Evolutionary conservation across 2,797 vertebrate species (phyloP).

Genomic region (Macropodus opercularis): DNA sequence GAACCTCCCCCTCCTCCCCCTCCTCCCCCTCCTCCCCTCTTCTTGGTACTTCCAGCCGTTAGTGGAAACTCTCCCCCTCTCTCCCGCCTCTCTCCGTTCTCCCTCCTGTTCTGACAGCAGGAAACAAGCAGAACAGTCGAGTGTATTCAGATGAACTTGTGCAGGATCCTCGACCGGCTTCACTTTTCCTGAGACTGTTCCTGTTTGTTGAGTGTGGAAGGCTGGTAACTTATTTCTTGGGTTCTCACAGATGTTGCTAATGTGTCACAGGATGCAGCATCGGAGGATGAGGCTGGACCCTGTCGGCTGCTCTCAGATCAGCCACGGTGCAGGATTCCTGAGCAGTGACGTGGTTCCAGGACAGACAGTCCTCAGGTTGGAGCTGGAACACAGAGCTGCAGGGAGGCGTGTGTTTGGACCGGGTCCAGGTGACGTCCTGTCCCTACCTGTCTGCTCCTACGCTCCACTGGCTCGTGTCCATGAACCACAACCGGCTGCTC

Average conservation of each 20-base stretch:
- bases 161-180: no score
- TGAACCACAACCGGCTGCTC: neutral
- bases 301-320: slow-evolving; percentile 16
- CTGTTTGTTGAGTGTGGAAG: no score
- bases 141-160: neutral
- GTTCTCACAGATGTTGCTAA: no score
- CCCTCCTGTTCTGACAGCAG: neutral
- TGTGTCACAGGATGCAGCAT: no score
- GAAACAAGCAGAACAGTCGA: neutral
- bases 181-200: no score
- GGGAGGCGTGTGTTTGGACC: slow-evolving; percentile 8
- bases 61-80: slow-evolving; percentile 9
- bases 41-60: slow-evolving; percentile 35
- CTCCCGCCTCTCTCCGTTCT: neutral
- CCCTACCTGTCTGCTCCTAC: neutral
- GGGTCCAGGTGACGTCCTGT: slow-evolving; percentile 25
- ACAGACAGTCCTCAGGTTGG: slow-evolving; percentile 50
- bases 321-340: slow-evolving; percentile 17
- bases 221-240: no score
- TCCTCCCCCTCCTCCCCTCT: neutral
- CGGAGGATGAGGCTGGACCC: neutral
- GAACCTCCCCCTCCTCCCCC: neutral
- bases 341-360: slow-evolving; percentile 26
- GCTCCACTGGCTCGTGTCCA: neutral
- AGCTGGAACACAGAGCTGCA: slow-evolving; percentile 12